These are phyloP conservation scores for Sebastes jordani DNA, from an alignment of 2,797 vertebrate species.

Conservation along the genomic window DNA sequence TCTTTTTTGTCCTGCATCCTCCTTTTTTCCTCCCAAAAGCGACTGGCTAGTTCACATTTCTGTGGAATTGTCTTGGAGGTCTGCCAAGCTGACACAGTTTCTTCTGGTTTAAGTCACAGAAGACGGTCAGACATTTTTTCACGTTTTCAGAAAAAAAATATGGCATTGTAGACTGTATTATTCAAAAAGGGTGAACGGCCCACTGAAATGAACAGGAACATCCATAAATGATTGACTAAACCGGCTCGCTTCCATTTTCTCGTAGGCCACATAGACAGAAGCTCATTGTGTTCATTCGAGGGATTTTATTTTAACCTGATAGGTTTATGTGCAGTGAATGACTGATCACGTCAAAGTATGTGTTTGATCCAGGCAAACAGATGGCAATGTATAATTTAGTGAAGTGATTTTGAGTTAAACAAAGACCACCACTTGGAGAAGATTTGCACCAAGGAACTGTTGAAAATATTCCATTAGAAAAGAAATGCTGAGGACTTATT, in stretches of 20 bases:
- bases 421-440: background rate
- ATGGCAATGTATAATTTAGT: conserved; percentile 16
- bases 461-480: background rate
- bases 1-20: background rate
- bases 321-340: background rate
- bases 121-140: background rate
- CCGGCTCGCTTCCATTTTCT: background rate
- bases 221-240: background rate
- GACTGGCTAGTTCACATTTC: background rate
- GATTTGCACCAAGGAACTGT: background rate
- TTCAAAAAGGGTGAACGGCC: background rate
- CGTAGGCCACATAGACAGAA: background rate
- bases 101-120: background rate
- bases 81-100: conserved; percentile 18
- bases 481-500: background rate
- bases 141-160: conserved; percentile 2
- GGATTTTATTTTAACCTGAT: background rate
- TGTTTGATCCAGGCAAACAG: background rate
- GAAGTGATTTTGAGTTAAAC: background rate
- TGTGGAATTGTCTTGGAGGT: conserved; percentile 9
- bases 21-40: background rate
- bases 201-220: background rate
- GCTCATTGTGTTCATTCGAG: background rate
- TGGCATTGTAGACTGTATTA: background rate
- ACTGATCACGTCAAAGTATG: background rate